Conservation (phyloP, 2,797 vertebrate genomes). For the Cossypha caffra region DNA sequence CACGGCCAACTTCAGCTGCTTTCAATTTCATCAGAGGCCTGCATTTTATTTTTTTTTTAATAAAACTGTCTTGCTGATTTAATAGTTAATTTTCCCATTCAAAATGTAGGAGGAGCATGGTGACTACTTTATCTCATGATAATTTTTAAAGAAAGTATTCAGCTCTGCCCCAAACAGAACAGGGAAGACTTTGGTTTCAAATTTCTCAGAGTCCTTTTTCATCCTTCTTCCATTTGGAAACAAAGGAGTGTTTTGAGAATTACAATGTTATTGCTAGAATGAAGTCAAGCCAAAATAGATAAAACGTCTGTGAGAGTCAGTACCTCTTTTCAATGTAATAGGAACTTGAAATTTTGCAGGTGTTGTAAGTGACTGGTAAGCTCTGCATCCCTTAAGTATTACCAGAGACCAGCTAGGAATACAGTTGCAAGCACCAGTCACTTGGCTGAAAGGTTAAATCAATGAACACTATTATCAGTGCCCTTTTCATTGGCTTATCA, state of each 20-base stretch:
- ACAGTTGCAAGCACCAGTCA: background rate
- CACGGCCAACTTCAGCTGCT: background rate
- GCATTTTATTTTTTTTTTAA: background rate
- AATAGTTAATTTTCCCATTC: background rate
- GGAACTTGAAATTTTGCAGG: background rate
- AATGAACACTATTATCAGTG: background rate
- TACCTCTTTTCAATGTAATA: background rate
- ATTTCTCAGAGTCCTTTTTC: background rate
- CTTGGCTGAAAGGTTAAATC: background rate
- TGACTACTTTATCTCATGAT: background rate
- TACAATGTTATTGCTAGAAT: background rate
- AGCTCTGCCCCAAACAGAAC: background rate
- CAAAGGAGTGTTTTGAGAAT: background rate
- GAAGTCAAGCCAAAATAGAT: background rate
- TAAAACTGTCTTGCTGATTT: no score
- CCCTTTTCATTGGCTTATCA: background rate
- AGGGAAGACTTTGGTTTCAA: background rate
- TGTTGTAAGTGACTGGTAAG: background rate
- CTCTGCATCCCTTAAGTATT: background rate
- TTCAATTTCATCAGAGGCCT: background rate
- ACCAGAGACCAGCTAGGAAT: background rate
- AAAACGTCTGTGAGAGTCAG: background rate
- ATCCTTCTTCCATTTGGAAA: background rate
- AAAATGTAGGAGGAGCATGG: fast-evolving
- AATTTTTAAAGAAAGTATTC: background rate